Base-by-base conservation (phyloP, 2,113 vertebrate species). In the Carassius auratus region DNA sequence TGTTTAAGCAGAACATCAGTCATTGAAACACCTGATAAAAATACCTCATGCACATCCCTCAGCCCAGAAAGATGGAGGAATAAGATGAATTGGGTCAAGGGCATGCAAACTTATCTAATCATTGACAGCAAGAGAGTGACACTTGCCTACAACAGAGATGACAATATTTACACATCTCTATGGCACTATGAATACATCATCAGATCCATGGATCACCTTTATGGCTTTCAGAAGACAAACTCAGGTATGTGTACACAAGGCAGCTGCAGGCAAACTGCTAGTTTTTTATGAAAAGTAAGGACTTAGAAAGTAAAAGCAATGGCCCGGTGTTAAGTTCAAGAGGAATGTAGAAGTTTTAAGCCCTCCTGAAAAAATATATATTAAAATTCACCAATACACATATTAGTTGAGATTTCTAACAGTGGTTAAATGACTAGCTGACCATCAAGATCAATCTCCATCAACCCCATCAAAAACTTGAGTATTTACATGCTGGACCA, bases 61-160 rank as follows among this genome's bases (percentile, higher is more conserved):
- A 64, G 45, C 77, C 86, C 64, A 77, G 52, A 77, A 36, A 81
- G 52, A 76, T 12, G 13, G 21, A 74, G 57, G 21, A 76, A 76
- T 23, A 4, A 6, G 38, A 30, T 68, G 19, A 87, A 83, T 64
- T 85, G 75, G 86, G 79, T 88, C 88, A 90, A 83, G 79, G 88
- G 21, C 21, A 73, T 15, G 12, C 79, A 42, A 73, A 84, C 81
- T 15, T 62, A 45, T 64, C 33, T 38, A 69, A 38, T 62, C 62
- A 83, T 50, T 38, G 6, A 14, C 42, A 76, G 83, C 38, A 76
- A 38, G 80, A 76, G 55, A 21, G 2, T 68, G 79, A 79, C 26
- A 45, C 21, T 36, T 78, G n/a, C 42, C 45, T 84, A 66, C 30
- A 57, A 50, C 33, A 33, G 42, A 76, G 76, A 84, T 62, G 30